Evolutionary conservation across 2,113 vertebrate species (phyloP).

Genomic region (Athene noctua): DNA sequence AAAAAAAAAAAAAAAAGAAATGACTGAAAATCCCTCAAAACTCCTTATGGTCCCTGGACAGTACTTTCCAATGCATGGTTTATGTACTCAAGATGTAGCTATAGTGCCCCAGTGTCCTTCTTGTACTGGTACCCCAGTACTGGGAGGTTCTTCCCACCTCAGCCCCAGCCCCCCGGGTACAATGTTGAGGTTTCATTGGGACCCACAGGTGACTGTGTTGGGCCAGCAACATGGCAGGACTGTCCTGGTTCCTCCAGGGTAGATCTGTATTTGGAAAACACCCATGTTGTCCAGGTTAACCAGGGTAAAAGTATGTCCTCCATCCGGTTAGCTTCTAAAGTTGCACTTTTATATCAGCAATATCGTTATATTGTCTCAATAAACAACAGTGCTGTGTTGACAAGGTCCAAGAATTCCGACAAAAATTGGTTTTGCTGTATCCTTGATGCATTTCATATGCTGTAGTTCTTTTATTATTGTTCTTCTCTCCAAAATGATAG

Average conservation of each 20-base stretch:
- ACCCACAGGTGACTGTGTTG: rapidly evolving
- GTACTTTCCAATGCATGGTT: not conserved
- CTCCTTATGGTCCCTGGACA: not conserved
- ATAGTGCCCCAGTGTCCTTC: rapidly evolving
- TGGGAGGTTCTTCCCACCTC: not conserved
- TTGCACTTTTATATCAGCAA: not conserved
- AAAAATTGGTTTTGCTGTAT: not conserved
- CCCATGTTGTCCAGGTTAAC: not conserved
- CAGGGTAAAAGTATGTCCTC: not conserved
- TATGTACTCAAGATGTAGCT: rapidly evolving
- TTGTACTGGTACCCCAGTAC: rapidly evolving
- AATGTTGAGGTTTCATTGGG: not conserved
- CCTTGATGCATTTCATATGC: not conserved
- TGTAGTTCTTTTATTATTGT: not conserved
- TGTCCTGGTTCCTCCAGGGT: no score
- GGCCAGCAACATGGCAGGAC: not conserved
- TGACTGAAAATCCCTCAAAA: not conserved
- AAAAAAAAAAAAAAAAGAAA: not conserved
- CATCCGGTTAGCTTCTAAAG: not conserved
- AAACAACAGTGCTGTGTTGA: not conserved
- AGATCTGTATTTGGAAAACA: no score
- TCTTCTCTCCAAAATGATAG: not conserved
- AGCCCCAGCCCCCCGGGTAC: rapidly evolving
- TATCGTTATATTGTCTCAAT: not conserved
- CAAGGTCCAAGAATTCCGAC: not conserved